These are phyloP conservation scores for Gymnocheta viridis DNA, from an alignment of 2,888 invertebrate genomes.

Conservation along the genomic window DNA sequence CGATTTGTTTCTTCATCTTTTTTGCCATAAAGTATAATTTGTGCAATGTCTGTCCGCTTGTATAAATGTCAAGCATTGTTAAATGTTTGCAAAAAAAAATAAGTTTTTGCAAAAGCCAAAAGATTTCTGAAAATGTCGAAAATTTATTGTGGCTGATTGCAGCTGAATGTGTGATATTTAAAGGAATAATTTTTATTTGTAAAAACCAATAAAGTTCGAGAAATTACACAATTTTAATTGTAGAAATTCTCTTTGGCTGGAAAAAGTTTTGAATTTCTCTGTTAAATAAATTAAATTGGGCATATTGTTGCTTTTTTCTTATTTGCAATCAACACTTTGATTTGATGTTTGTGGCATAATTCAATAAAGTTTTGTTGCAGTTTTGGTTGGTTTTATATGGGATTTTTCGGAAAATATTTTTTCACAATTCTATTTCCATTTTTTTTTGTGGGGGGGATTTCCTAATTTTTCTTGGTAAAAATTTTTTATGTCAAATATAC, in stretches of 20 bases:
- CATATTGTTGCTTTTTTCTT: neutral
- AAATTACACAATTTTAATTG: too few relatives aligned
- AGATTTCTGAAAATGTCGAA: neutral
- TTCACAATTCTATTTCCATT: neutral
- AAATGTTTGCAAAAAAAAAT: too few relatives aligned
- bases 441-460: too few relatives aligned
- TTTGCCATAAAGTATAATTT: slow-evolving; percentile 33
- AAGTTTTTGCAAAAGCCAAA: slow-evolving; percentile 22
- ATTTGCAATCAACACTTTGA: neutral
- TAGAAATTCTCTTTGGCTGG: too few relatives aligned
- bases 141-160: neutral
- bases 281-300: neutral
- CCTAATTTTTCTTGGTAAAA: too few relatives aligned
- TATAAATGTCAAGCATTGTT: slow-evolving; percentile 18
- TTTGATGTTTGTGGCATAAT: neutral
- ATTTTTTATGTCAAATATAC: too few relatives aligned
- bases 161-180: neutral
- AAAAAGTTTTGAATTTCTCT: neutral
- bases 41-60: slow-evolving; percentile 11
- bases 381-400: neutral
- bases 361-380: neutral
- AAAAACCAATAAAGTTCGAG: too few relatives aligned
- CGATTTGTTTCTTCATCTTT: neutral
- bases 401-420: neutral
- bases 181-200: neutral